phyloP scores from a whole-genome alignment of 2,113 vertebrate genomes.

The Triplophysa rosa region DNA sequence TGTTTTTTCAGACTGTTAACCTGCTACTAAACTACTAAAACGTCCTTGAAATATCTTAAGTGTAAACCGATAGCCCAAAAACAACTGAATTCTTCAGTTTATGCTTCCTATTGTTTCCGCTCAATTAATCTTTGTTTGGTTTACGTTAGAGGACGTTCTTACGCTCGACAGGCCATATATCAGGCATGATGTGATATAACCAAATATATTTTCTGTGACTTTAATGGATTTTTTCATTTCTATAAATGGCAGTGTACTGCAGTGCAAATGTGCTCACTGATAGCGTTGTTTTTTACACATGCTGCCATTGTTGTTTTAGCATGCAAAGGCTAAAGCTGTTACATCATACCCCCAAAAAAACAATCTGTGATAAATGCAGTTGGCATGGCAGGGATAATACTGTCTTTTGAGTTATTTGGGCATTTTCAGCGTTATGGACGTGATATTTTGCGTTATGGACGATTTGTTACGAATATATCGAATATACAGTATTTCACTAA shows the following conservation, averaged over 20 bases:
- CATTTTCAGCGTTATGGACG: too few relatives aligned
- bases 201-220: neutral
- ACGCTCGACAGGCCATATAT: slow-evolving; percentile 21
- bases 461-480: too few relatives aligned
- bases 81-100: slow-evolving; percentile 13
- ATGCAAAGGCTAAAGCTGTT: too few relatives aligned
- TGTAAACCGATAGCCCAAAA: slow-evolving; percentile 10
- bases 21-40: slow-evolving; percentile 13
- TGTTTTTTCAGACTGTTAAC: slow-evolving; percentile 21
- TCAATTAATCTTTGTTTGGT: slow-evolving; percentile 31
- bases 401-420: too few relatives aligned
- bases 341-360: too few relatives aligned
- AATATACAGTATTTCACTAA: too few relatives aligned
- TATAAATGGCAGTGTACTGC: neutral
- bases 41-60: slow-evolving; percentile 28
- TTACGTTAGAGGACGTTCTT: slow-evolving; percentile 20
- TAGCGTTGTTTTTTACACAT: too few relatives aligned
- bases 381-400: too few relatives aligned
- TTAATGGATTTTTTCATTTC: neutral
- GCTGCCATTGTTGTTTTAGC: too few relatives aligned
- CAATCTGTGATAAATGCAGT: too few relatives aligned
- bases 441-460: too few relatives aligned
- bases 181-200: slow-evolving; percentile 23
- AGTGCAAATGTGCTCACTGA: too few relatives aligned
- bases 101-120: slow-evolving; percentile 31